phyloP scores from a whole-genome alignment of 2,113 vertebrate species.

The Jacana jacana region DNA sequence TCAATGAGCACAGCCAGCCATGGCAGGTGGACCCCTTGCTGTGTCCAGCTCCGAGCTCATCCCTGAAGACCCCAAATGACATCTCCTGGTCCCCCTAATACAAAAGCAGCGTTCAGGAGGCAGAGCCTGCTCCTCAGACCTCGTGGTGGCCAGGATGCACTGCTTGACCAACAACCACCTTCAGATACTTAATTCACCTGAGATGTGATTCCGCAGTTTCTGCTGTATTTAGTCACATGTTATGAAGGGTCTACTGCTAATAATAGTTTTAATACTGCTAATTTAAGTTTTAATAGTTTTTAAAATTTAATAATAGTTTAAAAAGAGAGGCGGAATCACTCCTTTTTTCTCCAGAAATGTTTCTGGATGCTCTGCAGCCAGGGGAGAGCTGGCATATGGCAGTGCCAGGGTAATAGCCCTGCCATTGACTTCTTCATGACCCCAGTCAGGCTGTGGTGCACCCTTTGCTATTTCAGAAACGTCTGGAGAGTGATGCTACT shows the following conservation, averaged over 20 bases:
- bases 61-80: not conserved
- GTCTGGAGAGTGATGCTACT: not conserved
- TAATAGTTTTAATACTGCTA: not conserved
- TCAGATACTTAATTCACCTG: not conserved
- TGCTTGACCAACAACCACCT: not conserved
- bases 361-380: not conserved
- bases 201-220: not conserved
- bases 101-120: not conserved
- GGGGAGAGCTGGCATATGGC: not conserved
- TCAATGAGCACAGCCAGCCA: not conserved
- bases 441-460: not conserved
- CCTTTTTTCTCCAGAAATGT: not conserved
- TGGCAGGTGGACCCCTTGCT: not conserved
- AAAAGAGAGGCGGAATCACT: not conserved
- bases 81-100: not conserved
- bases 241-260: not conserved
- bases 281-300: too few relatives aligned
- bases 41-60: not conserved
- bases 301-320: too few relatives aligned
- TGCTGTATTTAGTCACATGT: not conserved
- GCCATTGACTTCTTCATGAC: not conserved
- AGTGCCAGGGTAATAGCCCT: too few relatives aligned
- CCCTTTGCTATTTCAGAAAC: not conserved
- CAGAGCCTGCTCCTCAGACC: not conserved
- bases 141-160: rapidly evolving